A percentile compares a stretch with the other conserved stretches of the same genome.
phyloP scores from a whole-genome alignment of 2,113 vertebrate species.

The Corvus hawaiiensis region DNA sequence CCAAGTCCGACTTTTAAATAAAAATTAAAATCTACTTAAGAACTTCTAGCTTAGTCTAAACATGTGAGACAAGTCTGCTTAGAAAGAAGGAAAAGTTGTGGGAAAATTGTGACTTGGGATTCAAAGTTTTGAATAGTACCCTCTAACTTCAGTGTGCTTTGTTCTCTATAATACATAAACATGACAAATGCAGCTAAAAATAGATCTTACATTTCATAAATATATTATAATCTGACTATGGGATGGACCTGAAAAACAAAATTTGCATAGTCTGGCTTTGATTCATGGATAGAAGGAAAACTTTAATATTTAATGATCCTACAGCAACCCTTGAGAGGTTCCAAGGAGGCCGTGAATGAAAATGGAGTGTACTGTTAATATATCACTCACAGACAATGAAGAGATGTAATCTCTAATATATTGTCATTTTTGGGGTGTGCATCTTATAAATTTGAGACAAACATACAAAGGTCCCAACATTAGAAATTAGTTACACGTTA shows the following conservation, averaged over 20 bases:
- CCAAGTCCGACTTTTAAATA: rapidly evolving
- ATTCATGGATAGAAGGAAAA: conserved; percentile 23
- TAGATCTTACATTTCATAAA: background rate
- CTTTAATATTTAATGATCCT: conserved; percentile 53
- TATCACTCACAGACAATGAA: conserved; percentile 14
- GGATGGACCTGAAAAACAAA: conserved; percentile 18
- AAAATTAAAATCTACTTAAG: background rate
- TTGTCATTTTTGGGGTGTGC: background rate
- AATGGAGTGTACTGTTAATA: conserved; percentile 33
- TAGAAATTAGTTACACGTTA: conserved; percentile 9
- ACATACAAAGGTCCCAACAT: background rate
- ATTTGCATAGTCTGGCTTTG: conserved; percentile 48
- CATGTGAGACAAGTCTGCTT: background rate
- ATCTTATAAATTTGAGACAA: background rate
- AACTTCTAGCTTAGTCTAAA: background rate
- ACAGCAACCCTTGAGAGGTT: conserved; percentile 34
- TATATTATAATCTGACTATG: background rate
- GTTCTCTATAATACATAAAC: background rate
- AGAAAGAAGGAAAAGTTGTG: background rate
- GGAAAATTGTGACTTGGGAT: background rate
- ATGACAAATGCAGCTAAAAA: background rate
- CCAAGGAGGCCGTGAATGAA: conserved; percentile 31
- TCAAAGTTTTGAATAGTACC: background rate
- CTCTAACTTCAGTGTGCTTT: background rate
- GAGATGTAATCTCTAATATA: conserved; percentile 18